phyloP scores from a whole-genome alignment of 2,797 vertebrate genomes.

The Champsocephalus gunnari region DNA sequence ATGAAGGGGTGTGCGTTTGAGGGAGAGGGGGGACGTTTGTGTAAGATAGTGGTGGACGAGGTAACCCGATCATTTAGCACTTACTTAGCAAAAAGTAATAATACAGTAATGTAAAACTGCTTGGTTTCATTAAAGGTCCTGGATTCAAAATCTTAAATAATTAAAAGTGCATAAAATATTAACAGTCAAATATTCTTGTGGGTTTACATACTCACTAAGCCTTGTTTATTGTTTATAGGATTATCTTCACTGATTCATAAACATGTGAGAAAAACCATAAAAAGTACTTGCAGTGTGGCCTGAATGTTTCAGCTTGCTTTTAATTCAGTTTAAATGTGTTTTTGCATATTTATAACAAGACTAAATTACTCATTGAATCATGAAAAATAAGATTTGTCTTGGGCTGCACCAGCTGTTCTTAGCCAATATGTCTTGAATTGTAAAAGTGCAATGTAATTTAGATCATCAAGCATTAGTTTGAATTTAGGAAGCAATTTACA shows the following conservation, averaged over 20 bases:
- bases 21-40: background rate
- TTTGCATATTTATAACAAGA: no score
- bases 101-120: background rate
- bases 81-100: background rate
- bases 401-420: no score
- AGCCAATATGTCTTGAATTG: no score
- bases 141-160: background rate
- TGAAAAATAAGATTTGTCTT: no score
- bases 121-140: background rate
- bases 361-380: no score
- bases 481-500: no score
- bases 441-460: no score
- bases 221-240: no score
- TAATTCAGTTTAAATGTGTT: no score
- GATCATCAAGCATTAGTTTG: no score
- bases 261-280: background rate
- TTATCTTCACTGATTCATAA: no score
- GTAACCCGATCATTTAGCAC: background rate
- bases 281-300: background rate
- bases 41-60: background rate
- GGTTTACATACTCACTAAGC: no score
- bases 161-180: background rate
- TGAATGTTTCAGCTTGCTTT: background rate
- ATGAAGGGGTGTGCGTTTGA: background rate
- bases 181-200: background rate